A percentile compares a stretch with the other conserved stretches of the same genome.
Conservation (phyloP, 2,888 invertebrate species). For the Ethmia dodecea region DNA sequence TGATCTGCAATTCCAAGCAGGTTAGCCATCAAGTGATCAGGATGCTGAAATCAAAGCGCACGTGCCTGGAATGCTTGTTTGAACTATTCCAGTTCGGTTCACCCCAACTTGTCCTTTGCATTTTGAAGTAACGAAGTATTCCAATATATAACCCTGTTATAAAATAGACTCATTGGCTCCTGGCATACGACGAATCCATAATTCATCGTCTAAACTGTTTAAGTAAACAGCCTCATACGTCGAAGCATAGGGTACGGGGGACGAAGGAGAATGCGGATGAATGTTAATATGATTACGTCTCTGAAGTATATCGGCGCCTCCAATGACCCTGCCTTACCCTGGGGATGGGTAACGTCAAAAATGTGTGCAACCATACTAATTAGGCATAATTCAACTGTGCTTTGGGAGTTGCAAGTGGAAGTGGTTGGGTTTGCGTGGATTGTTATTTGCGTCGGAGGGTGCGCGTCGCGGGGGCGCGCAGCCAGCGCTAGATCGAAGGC, state of each 20-base stretch:
- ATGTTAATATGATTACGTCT: slow-evolving; percentile 20
- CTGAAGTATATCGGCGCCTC: slow-evolving; percentile 12
- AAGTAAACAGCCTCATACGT: slow-evolving; percentile 31
- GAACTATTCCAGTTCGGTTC: slow-evolving; percentile 28
- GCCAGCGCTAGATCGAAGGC: slow-evolving; percentile 64
- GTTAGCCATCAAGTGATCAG: slow-evolving; percentile 41
- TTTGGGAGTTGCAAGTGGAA: slow-evolving; percentile 37
- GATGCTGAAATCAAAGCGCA: slow-evolving; percentile 51
- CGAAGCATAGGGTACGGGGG: slow-evolving; percentile 25
- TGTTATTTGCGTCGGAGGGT: slow-evolving; percentile 57
- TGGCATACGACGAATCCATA: slow-evolving; percentile 25
- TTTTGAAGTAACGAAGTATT: slow-evolving; percentile 24
- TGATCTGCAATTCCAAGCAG: slow-evolving; percentile 40
- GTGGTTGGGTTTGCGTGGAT: slow-evolving; percentile 53
- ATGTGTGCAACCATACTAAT: slow-evolving; percentile 29
- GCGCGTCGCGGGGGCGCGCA: slow-evolving; percentile 54
- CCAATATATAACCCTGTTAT: slow-evolving; percentile 10
- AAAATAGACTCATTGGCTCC: slow-evolving; percentile 11
- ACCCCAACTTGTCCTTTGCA: slow-evolving; percentile 39
- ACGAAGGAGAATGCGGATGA: slow-evolving; percentile 20
- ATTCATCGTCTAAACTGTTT: slow-evolving; percentile 29
- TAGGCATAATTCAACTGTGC: slow-evolving; percentile 34
- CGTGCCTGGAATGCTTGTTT: slow-evolving; percentile 42
- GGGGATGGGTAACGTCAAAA: slow-evolving; percentile 21
- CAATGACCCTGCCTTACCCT: slow-evolving; percentile 10